A percentile compares a stretch with the other conserved stretches of the same genome.
Evolutionary conservation across 2,888 invertebrate species (phyloP).

Genomic region (Volucella zonaria): DNA sequence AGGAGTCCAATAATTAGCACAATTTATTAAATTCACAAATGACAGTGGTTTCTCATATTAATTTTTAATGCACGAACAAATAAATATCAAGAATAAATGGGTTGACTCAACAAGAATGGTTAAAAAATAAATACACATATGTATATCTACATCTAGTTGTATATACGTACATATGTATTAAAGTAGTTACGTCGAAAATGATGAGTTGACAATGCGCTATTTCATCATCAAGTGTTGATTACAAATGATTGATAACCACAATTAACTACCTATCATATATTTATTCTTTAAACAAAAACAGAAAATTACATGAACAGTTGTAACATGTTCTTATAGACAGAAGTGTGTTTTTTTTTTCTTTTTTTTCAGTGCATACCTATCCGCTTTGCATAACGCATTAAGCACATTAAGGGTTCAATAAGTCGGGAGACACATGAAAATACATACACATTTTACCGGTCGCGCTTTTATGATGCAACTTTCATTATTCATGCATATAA

Average conservation of each 20-base stretch:
- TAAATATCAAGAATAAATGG: too few relatives aligned
- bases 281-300: too few relatives aligned
- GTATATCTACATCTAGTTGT: neutral
- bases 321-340: too few relatives aligned
- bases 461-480: neutral
- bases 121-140: neutral
- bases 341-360: too few relatives aligned
- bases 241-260: constrained; percentile 21
- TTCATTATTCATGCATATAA: neutral
- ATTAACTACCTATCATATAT: too few relatives aligned
- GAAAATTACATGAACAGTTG: too few relatives aligned
- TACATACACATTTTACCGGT: neutral
- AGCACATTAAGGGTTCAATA: constrained; percentile 8
- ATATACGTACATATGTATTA: constrained; percentile 1
- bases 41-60: too few relatives aligned
- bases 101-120: neutral
- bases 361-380: too few relatives aligned
- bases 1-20: too few relatives aligned
- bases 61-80: too few relatives aligned
- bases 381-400: neutral
- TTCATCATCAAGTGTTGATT: constrained; percentile 27
- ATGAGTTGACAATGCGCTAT: constrained; percentile 55
- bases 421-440: constrained; percentile 6
- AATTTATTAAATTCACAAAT: too few relatives aligned
- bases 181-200: constrained; percentile 6